Evolutionary conservation across 2,888 invertebrate species (phyloP).

Genomic region (Zonitis immaculata): DNA sequence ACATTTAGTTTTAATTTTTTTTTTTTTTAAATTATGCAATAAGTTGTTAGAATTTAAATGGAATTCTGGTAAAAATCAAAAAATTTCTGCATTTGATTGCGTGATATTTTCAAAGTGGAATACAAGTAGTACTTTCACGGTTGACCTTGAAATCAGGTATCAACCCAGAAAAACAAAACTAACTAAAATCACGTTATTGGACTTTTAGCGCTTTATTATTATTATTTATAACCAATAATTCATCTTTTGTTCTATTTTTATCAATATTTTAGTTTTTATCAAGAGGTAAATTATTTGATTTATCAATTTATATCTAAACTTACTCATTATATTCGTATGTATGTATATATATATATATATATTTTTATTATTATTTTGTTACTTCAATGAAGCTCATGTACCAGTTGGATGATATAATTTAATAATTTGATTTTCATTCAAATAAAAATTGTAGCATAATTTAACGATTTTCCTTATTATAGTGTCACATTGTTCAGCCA

Average conservation of each 20-base stretch:
- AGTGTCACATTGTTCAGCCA: background rate
- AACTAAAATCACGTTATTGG: too few species aligned
- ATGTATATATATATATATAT: too few species aligned
- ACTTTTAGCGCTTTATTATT: too few species aligned
- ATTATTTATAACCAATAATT: too few species aligned
- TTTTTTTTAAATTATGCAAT: background rate
- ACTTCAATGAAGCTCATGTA: constrained; percentile 25
- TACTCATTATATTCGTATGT: background rate
- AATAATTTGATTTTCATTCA: background rate
- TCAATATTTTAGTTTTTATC: too few species aligned
- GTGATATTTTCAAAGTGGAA: background rate
- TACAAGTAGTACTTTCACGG: constrained; percentile 33
- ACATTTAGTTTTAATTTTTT: too few species aligned
- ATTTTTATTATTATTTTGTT: background rate
- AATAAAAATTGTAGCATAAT: constrained; percentile 1
- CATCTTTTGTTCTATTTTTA: background rate
- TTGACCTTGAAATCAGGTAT: constrained; percentile 33
- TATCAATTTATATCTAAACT: constrained; percentile 11
- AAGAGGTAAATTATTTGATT: too few species aligned
- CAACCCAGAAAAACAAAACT: constrained; percentile 12
- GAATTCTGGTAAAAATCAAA: background rate
- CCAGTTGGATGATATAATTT: constrained; percentile 32
- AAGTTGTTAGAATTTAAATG: background rate
- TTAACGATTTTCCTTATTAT: background rate
- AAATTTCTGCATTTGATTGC: background rate